A percentile compares a stretch with the other conserved stretches of the same genome.
phyloP scores from a whole-genome alignment of 2,888 invertebrate species.

The Branchellion lobata region DNA sequence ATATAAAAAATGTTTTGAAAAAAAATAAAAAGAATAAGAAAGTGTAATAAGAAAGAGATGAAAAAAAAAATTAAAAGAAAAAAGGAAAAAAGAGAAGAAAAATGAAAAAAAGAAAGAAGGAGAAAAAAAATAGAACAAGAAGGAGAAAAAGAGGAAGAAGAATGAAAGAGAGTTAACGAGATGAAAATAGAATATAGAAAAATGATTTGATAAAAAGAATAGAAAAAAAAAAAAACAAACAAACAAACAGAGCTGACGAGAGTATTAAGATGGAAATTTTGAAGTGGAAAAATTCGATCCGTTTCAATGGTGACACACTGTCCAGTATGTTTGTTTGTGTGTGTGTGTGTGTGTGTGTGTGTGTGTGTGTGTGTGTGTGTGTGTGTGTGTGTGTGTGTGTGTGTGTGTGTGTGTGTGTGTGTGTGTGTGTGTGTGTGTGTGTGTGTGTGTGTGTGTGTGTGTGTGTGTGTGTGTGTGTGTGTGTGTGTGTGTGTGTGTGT shows the following conservation, averaged over 20 bases:
- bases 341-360: too few relatives aligned
- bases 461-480: too few relatives aligned
- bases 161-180: too few relatives aligned
- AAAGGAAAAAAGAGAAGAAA: not conserved
- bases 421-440: too few relatives aligned
- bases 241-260: not conserved
- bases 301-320: too few relatives aligned
- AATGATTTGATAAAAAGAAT: too few relatives aligned
- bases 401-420: too few relatives aligned
- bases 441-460: too few relatives aligned
- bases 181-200: too few relatives aligned
- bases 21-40: not conserved
- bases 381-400: too few relatives aligned
- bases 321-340: not conserved
- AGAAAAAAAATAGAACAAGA: not conserved
- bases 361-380: too few relatives aligned
- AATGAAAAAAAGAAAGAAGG: not conserved
- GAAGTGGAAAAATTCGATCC: too few relatives aligned
- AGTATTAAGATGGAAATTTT: not conserved
- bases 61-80: not conserved
- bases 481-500: slow-evolving; percentile 10
- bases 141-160: not conserved
- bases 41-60: not conserved
- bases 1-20: not conserved
- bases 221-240: not conserved